Base-by-base conservation (phyloP, 1,140 invertebrate genomes). In the Drepana arcuata region DNA sequence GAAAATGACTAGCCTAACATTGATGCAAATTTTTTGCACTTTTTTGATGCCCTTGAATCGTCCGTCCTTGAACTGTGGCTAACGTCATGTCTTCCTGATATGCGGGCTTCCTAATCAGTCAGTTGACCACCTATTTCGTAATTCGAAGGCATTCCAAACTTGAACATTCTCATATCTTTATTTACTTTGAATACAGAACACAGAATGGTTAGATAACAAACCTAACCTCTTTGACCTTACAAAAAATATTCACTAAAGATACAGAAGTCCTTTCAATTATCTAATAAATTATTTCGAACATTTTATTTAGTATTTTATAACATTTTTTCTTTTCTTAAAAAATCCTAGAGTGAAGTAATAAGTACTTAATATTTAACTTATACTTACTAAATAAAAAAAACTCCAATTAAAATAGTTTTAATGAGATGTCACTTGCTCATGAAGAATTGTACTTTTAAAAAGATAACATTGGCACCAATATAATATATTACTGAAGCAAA, bases 161-260 rank as follows among this genome's bases (percentile, higher is more conserved):
- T n/a, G n/a, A n/a, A n/a, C n/a, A n/a, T n/a, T n/a, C n/a, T n/a
- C n/a, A n/a, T n/a, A n/a, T n/a, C n/a, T n/a, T n/a, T n/a, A n/a
- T n/a, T n/a, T n/a, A n/a, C n/a, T n/a, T n/a, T n/a, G n/a, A n/a
- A n/a, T n/a, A n/a, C n/a, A n/a, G n/a, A n/a, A n/a, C n/a, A n/a
- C n/a, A n/a, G n/a, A n/a, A n/a, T 37, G 60, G 41, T 79, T 79
- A 74, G 74, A 72, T 75, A 75, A 75, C 34, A 27, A 36, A 50
- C 37, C 54, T 74, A 79, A 79, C 74, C 71, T 74, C 48, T 60
- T 61, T 70, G 60, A 74, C 70, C 68, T 70, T 66, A 41, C 28
- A 32, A 40, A 35, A 42, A 42, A 39, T 26, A 27, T 21, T 21
- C 4, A 21, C 9, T 21, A 21, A 5, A n/a, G n/a, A n/a, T n/a